These are phyloP conservation scores for Gambusia holbrooki DNA, from an alignment of 2,113 vertebrate species.

Conservation along the genomic window DNA sequence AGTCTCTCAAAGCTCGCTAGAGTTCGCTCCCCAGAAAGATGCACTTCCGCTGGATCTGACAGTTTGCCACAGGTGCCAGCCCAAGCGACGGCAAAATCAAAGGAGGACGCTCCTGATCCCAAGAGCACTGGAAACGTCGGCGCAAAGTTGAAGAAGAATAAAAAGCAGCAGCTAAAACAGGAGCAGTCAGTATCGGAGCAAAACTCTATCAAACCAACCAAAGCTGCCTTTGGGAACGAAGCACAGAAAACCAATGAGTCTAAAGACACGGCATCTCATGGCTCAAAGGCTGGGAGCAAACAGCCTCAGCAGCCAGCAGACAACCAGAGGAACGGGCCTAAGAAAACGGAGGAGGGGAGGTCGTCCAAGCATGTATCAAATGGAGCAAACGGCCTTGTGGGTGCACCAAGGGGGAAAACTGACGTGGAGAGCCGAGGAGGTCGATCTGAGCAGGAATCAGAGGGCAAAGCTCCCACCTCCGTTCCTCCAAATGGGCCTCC, in stretches of 20 bases:
- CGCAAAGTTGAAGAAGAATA: constrained; percentile 87
- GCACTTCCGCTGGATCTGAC: constrained; percentile 65
- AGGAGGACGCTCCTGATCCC: constrained; percentile 73
- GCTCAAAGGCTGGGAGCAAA: constrained; percentile 68
- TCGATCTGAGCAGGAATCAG: constrained; percentile 70
- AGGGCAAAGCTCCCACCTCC: constrained; percentile 57
- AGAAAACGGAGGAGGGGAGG: constrained; percentile 74
- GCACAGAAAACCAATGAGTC: constrained; percentile 75
- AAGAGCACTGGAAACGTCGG: constrained; percentile 67
- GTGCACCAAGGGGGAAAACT: constrained; percentile 78
- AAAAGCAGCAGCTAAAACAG: constrained; percentile 83
- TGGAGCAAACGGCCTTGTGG: constrained; percentile 64
- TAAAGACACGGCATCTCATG: constrained; percentile 54
- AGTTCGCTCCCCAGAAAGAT: constrained; percentile 88
- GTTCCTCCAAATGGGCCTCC: constrained; percentile 79
- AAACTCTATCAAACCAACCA: constrained; percentile 72
- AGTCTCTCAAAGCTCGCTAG: constrained; percentile 93
- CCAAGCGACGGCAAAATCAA: constrained; percentile 72
- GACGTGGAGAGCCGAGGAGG: constrained; percentile 67
- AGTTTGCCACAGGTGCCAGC: constrained; percentile 64
- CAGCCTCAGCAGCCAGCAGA: constrained; percentile 65
- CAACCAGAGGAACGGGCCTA: constrained; percentile 63
- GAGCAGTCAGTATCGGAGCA: constrained; percentile 73
- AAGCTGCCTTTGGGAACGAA: constrained; percentile 73
- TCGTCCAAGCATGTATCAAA: constrained; percentile 73